Percentiles rank a stretch among this genome's conserved stretches.
Evolutionary conservation across 2,797 vertebrate genomes (phyloP).

Genomic region (Pseudochaenichthys georgianus): DNA sequence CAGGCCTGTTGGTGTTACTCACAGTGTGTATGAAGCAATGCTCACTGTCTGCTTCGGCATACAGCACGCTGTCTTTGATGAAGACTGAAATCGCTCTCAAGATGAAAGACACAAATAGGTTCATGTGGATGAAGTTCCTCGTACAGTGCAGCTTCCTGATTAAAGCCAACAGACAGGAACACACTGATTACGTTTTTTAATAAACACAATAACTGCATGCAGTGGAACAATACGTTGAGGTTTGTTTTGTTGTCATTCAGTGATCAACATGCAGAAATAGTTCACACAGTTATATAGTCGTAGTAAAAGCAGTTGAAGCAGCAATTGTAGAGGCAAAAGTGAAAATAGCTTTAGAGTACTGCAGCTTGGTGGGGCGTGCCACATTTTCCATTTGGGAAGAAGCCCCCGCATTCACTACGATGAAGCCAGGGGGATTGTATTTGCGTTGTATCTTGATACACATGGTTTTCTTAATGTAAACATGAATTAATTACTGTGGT

Average conservation of each 20-base stretch:
- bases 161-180: neutral
- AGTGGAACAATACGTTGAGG: neutral
- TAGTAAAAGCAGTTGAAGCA: too few relatives aligned
- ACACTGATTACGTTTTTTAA: neutral
- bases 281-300: neutral
- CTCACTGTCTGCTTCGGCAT: slow-evolving; percentile 91
- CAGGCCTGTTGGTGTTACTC: slow-evolving; percentile 65
- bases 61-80: slow-evolving; percentile 96
- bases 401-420: too few relatives aligned
- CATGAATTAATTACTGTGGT: too few relatives aligned
- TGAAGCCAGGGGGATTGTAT: too few relatives aligned
- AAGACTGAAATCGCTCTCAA: slow-evolving; percentile 96
- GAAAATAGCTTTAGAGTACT: neutral
- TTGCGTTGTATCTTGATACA: too few relatives aligned
- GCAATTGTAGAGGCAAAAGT: too few relatives aligned
- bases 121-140: slow-evolving; percentile 99
- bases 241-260: neutral
- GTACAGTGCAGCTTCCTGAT: slow-evolving; percentile 96
- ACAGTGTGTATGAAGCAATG: slow-evolving; percentile 94
- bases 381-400: too few relatives aligned
- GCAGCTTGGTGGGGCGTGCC: too few relatives aligned
- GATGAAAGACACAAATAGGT: slow-evolving; percentile 97
- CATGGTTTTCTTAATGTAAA: too few relatives aligned
- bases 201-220: neutral
- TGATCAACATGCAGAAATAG: neutral